Evolutionary conservation across 2,888 invertebrate genomes (phyloP).

Genomic region (Frankliniella fusca): DNA sequence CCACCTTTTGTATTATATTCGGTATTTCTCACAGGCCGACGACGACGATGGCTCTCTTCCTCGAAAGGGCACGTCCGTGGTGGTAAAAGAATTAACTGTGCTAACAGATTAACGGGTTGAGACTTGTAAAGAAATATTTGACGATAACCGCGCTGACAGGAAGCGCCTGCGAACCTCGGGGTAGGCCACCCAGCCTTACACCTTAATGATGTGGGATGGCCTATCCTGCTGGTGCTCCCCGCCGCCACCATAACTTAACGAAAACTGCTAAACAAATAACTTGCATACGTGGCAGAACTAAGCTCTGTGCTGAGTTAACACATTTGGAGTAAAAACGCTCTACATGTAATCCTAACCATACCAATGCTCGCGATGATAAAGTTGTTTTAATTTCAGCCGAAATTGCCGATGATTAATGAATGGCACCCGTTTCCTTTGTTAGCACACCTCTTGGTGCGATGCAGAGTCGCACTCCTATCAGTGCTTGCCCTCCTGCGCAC

Average conservation of each 20-base stretch:
- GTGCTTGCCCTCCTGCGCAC: neutral
- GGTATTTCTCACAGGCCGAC: neutral
- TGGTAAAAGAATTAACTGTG: neutral
- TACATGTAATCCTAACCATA: too few species aligned
- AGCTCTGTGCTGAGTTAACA: too few species aligned
- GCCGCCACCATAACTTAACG: neutral
- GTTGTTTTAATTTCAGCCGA: neutral
- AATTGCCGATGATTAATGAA: neutral
- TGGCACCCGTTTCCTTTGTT: neutral
- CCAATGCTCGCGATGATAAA: neutral
- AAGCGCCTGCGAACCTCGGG: neutral
- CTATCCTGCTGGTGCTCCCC: neutral
- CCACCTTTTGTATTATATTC: neutral
- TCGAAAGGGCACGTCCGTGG: neutral
- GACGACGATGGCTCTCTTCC: neutral
- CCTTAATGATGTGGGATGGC: neutral
- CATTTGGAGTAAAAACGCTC: too few species aligned
- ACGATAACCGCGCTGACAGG: neutral
- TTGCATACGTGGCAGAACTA: too few species aligned
- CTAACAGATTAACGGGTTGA: conserved; percentile 9
- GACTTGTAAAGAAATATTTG: neutral
- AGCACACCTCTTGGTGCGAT: neutral
- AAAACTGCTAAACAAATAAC: neutral
- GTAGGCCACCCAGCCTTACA: neutral
- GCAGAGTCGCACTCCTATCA: neutral